Percentiles rank a stretch among this genome's conserved stretches.
Conservation (phyloP, 2,888 invertebrate species). For the Panopea generosa region DNA sequence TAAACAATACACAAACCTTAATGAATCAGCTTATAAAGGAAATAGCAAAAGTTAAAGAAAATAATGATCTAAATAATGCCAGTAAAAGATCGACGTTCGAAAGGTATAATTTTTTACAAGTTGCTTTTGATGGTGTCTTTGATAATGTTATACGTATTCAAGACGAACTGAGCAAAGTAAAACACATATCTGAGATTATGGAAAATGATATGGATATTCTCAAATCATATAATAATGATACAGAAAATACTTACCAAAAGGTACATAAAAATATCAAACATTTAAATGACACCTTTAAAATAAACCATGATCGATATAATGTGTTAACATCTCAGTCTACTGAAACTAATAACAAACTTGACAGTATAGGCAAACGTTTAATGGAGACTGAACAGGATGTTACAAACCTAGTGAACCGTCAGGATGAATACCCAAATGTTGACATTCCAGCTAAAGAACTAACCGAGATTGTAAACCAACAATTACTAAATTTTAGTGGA, state of each 20-base stretch:
- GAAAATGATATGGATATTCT: conserved; percentile 2
- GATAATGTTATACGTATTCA: neutral
- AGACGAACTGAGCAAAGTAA: neutral
- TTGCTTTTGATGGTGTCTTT: neutral
- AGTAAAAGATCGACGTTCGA: neutral
- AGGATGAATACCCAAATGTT: conserved; percentile 3
- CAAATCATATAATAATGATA: neutral
- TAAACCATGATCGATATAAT: neutral
- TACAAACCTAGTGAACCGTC: neutral
- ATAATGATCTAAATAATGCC: conserved; percentile 4
- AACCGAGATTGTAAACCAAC: neutral
- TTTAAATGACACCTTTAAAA: conserved; percentile 23
- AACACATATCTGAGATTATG: conserved; percentile 7
- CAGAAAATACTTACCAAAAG: conserved; percentile 8
- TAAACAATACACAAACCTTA: conserved; percentile 19
- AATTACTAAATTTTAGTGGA: too few species aligned
- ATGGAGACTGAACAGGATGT: neutral
- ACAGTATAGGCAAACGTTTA: neutral
- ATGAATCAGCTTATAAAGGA: conserved; percentile 15
- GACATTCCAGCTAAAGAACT: conserved; percentile 1
- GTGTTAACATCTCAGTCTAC: neutral
- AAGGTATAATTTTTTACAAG: neutral
- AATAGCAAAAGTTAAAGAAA: neutral
- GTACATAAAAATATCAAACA: conserved; percentile 31
- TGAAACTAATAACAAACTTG: neutral